Evolutionary conservation across 2,797 vertebrate species (phyloP).

Genomic region (Cryptoprocta ferox): DNA sequence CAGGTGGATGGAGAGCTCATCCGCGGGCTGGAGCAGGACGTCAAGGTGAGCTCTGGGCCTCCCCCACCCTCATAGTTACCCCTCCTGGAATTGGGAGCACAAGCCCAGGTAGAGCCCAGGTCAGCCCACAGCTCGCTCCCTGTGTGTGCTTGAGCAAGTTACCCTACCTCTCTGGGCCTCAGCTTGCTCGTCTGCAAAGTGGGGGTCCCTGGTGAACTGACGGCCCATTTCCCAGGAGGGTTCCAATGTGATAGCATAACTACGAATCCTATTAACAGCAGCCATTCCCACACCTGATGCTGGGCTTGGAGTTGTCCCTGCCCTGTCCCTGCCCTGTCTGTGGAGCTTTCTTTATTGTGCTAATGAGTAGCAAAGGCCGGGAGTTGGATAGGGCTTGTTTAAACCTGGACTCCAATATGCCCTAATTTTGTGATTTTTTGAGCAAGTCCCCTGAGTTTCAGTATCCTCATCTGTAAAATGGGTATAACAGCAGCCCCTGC

Average conservation of each 20-base stretch:
- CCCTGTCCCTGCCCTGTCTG: no score
- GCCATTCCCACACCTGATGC: background rate
- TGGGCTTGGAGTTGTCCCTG: background rate
- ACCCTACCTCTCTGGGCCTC: background rate
- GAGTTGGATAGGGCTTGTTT: background rate
- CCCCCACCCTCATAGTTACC: background rate
- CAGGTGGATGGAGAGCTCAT: slow-evolving; percentile 98
- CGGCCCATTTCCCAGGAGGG: background rate
- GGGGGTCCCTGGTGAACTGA: background rate
- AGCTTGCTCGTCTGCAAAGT: background rate
- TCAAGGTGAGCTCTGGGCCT: slow-evolving; percentile 90
- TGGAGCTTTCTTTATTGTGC: background rate
- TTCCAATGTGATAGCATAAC: background rate
- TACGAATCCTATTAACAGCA: background rate
- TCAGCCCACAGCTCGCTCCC: background rate
- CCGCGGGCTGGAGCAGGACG: slow-evolving; percentile 95
- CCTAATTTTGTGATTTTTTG: background rate
- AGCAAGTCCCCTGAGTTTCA: background rate
- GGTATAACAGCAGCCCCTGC: background rate
- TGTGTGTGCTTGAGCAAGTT: background rate
- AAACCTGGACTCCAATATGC: background rate
- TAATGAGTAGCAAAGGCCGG: background rate
- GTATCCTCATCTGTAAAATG: background rate
- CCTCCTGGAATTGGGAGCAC: background rate
- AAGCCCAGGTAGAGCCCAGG: background rate